phyloP scores from a whole-genome alignment of 2,888 invertebrate genomes.

The Octodonta nipae region DNA sequence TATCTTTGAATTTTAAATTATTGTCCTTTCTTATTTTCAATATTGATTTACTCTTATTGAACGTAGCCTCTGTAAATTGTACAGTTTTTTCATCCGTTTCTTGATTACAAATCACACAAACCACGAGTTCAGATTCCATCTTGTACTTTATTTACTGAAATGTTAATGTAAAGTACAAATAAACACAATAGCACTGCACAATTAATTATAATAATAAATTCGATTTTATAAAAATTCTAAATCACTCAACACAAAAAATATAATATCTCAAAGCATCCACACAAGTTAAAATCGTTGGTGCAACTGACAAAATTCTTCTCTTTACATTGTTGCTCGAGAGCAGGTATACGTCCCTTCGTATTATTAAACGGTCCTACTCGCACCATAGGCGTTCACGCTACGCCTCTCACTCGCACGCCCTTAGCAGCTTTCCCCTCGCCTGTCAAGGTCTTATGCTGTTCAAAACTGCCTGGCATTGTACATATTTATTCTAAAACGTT shows the following conservation, averaged over 20 bases:
- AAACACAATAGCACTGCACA: slow-evolving; percentile 5
- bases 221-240: slow-evolving; percentile 2
- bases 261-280: slow-evolving; percentile 3
- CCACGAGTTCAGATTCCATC: slow-evolving; percentile 6
- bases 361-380: slow-evolving; percentile 11
- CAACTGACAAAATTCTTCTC: slow-evolving; percentile 7
- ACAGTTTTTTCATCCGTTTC: slow-evolving; percentile 5
- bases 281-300: slow-evolving; percentile 6
- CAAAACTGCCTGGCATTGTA: no score
- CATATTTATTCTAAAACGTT: no score
- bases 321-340: slow-evolving; percentile 6
- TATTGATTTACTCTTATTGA: slow-evolving; percentile 4
- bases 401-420: no score
- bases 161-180: slow-evolving; percentile 5
- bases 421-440: no score
- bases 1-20: slow-evolving; percentile 2
- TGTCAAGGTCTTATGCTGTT: no score
- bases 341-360: slow-evolving; percentile 6
- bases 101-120: slow-evolving; percentile 5
- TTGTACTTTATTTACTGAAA: slow-evolving; percentile 5
- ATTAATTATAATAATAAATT: slow-evolving; percentile 5
- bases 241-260: slow-evolving; percentile 3
- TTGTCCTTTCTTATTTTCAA: slow-evolving; percentile 4
- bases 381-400: slow-evolving; percentile 26
- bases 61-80: slow-evolving; percentile 3